These are phyloP conservation scores for Chamaetylas fuelleborni DNA, from an alignment of 2,113 vertebrate genomes.

Conservation along the genomic window DNA sequence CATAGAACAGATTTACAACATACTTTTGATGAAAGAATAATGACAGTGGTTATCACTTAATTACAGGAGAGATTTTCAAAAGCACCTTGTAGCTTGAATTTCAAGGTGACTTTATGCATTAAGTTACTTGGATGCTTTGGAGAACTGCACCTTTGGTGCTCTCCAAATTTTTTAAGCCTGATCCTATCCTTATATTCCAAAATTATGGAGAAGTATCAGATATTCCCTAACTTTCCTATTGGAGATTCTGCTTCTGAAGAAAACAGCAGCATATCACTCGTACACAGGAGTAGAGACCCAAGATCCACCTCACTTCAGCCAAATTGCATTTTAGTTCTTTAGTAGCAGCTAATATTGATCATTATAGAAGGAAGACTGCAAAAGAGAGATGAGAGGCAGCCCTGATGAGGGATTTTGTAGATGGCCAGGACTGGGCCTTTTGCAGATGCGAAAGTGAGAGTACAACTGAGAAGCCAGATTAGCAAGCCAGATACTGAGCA, in stretches of 20 bases:
- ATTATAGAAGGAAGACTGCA: not conserved
- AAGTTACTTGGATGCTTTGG: not conserved
- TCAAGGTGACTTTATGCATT: slow-evolving; percentile 13
- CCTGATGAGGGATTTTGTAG: not conserved
- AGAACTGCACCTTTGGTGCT: not conserved
- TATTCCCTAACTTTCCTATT: accelerated
- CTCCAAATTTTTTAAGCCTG: not conserved
- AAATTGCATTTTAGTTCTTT: not conserved
- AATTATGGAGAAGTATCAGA: not conserved
- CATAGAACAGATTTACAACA: slow-evolving; percentile 6
- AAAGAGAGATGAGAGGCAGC: not conserved
- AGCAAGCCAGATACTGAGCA: not conserved
- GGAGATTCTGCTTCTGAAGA: not conserved
- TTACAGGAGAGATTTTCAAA: slow-evolving; percentile 10
- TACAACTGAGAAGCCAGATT: slow-evolving; percentile 36
- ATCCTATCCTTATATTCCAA: not conserved
- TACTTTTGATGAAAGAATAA: not conserved
- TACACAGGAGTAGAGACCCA: not conserved
- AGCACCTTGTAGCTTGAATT: not conserved
- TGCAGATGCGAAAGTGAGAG: slow-evolving; percentile 8
- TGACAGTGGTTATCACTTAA: slow-evolving; percentile 2
- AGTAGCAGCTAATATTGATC: not conserved
- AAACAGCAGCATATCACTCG: not conserved
- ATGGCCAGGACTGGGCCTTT: not conserved
- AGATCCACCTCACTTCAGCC: not conserved